A percentile compares a stretch with the other conserved stretches of the same genome.
Conservation (phyloP, 2,888 invertebrate species). For the Ochropacha duplaris region DNA sequence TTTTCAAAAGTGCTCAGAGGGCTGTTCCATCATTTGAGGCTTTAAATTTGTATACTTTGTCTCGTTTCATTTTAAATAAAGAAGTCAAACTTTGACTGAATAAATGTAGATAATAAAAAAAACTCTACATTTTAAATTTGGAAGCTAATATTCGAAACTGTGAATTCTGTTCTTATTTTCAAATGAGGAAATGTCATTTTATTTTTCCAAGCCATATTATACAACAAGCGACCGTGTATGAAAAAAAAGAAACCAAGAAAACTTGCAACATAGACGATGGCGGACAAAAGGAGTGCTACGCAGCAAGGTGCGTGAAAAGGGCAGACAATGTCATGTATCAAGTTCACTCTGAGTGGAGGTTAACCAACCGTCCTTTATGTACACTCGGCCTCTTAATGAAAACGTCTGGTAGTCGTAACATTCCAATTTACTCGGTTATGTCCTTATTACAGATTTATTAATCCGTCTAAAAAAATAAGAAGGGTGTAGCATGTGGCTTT, state of each 20-base stretch:
- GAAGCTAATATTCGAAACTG: background rate
- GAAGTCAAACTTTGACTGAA: background rate
- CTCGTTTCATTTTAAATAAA: background rate
- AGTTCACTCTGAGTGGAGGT: slow-evolving; percentile 65
- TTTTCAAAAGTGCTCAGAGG: slow-evolving; percentile 7
- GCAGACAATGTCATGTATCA: slow-evolving; percentile 82
- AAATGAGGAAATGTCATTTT: background rate
- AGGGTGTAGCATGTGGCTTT: background rate
- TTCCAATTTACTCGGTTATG: slow-evolving; percentile 5
- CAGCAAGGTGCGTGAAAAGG: slow-evolving; percentile 70
- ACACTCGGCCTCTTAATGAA: slow-evolving; percentile 41
- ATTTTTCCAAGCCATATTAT: slow-evolving; percentile 2
- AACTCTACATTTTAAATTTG: too few relatives aligned
- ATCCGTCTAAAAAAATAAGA: background rate
- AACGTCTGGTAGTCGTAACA: slow-evolving; percentile 4
- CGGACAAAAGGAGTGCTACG: slow-evolving; percentile 40
- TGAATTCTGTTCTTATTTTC: too few relatives aligned
- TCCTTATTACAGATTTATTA: slow-evolving; percentile 4
- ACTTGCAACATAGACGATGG: slow-evolving; percentile 32
- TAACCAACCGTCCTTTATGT: slow-evolving; percentile 56
- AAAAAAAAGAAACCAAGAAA: slow-evolving; percentile 45
- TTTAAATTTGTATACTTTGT: background rate
- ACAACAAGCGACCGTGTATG: slow-evolving; percentile 6
- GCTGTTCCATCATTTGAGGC: slow-evolving; percentile 4
- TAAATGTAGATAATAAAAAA: too few relatives aligned